Evolutionary conservation across 2,113 vertebrate species (phyloP).

Genomic region (Sceloporus undulatus): DNA sequence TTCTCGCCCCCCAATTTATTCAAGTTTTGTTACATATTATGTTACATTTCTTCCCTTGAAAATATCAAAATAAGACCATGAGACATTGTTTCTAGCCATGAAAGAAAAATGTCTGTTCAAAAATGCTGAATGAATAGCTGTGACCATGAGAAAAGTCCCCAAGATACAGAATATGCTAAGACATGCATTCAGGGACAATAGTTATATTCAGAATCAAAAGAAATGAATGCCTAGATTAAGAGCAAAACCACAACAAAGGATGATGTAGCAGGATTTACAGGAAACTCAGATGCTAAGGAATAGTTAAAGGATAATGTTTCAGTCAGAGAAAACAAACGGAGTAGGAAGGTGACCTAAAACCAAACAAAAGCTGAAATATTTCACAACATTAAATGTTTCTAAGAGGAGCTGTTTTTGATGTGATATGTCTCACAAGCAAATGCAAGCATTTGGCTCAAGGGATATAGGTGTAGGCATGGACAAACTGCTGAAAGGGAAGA

Average conservation of each 20-base stretch:
- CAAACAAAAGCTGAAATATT: slow-evolving; percentile 27
- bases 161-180: slow-evolving; percentile 61
- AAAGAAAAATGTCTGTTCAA: slow-evolving; percentile 20
- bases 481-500: background rate
- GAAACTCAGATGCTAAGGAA: slow-evolving; percentile 7
- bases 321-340: slow-evolving; percentile 15
- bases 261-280: background rate
- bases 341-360: slow-evolving; percentile 13
- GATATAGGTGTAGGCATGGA: background rate
- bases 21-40: slow-evolving; percentile 25
- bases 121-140: slow-evolving; percentile 57
- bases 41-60: background rate
- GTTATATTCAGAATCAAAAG: slow-evolving; percentile 49
- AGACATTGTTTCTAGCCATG: slow-evolving; percentile 13
- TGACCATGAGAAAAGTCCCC: slow-evolving; percentile 61
- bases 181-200: slow-evolving; percentile 54
- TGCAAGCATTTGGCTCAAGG: background rate
- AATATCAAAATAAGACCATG: slow-evolving; percentile 32
- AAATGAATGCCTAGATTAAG: background rate
- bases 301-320: slow-evolving; percentile 39
- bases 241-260: slow-evolving; percentile 20
- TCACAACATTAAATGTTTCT: slow-evolving; percentile 7
- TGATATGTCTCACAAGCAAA: background rate
- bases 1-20: background rate
- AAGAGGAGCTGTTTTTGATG: background rate